Conservation (phyloP, 30 jellyfish, hydroid and myxozoan genomes). For the Clytia hemisphaerica region DNA sequence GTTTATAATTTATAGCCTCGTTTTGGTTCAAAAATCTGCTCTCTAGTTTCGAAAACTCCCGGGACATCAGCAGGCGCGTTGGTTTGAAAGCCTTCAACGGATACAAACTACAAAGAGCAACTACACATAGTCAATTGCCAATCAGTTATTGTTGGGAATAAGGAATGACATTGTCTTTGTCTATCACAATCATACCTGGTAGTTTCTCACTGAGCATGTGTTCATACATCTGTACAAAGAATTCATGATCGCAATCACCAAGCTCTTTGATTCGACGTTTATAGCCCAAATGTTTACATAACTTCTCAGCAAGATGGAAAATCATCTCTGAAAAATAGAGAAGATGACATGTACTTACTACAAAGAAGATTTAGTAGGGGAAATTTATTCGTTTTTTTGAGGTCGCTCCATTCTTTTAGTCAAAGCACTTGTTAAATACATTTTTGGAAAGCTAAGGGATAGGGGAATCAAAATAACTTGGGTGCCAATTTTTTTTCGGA, state of each 20-base stretch:
- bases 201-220: not conserved
- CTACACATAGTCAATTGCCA: not conserved
- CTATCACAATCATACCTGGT: not conserved
- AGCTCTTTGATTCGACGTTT: not conserved
- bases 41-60: not conserved
- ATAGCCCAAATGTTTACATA: not conserved
- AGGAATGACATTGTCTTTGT: not conserved
- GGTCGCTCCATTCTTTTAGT: no score
- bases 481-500: no score
- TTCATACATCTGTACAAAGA: conserved; percentile 2
- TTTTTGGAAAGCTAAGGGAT: no score
- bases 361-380: no score
- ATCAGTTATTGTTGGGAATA: not conserved
- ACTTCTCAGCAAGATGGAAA: no score
- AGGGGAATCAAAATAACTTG: no score
- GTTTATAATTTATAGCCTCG: not conserved
- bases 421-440: no score
- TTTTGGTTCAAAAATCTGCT: not conserved
- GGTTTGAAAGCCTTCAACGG: not conserved
- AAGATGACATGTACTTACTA: no score
- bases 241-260: not conserved
- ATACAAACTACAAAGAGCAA: not conserved
- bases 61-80: not conserved
- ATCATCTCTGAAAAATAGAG: no score
- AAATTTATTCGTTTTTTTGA: no score